These are phyloP conservation scores for Sinopyrophorus schimmeli DNA, from an alignment of 2,888 invertebrate genomes.

Conservation along the genomic window DNA sequence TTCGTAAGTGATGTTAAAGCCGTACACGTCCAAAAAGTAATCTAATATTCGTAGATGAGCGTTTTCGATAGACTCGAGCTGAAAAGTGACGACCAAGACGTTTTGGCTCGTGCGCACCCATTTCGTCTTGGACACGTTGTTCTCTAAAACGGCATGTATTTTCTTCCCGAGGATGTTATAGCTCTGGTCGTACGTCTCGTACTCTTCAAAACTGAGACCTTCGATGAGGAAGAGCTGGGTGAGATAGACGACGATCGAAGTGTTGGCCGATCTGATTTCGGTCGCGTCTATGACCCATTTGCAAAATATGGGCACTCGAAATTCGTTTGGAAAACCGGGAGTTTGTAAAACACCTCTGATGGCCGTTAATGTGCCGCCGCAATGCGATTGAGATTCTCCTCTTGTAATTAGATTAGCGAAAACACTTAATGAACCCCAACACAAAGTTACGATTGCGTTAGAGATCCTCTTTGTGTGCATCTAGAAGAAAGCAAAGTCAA, in stretches of 20 bases:
- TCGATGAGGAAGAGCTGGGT: slow-evolving; percentile 85
- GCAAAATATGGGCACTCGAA: slow-evolving; percentile 78
- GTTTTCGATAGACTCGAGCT: slow-evolving; percentile 72
- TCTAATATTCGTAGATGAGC: slow-evolving; percentile 79
- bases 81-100: slow-evolving; percentile 78
- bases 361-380: slow-evolving; percentile 69
- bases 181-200: slow-evolving; percentile 67
- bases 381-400: slow-evolving; percentile 50
- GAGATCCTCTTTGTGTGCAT: neutral
- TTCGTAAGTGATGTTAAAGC: slow-evolving; percentile 92
- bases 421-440: slow-evolving; percentile 2
- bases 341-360: slow-evolving; percentile 76
- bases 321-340: slow-evolving; percentile 81
- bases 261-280: slow-evolving; percentile 55
- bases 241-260: slow-evolving; percentile 81
- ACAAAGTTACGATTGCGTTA: slow-evolving; percentile 1
- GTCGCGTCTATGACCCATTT: slow-evolving; percentile 86
- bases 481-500: neutral
- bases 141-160: slow-evolving; percentile 70
- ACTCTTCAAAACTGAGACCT: slow-evolving; percentile 76
- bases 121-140: slow-evolving; percentile 68
- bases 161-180: slow-evolving; percentile 41
- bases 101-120: slow-evolving; percentile 68
- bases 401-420: neutral
- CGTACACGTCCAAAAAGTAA: slow-evolving; percentile 81